Evolutionary conservation across 92 coral and sea anemone species (phyloP), one percentile per base, ranked within the genome.

Genomic region (Phenganax marumi): DNA sequence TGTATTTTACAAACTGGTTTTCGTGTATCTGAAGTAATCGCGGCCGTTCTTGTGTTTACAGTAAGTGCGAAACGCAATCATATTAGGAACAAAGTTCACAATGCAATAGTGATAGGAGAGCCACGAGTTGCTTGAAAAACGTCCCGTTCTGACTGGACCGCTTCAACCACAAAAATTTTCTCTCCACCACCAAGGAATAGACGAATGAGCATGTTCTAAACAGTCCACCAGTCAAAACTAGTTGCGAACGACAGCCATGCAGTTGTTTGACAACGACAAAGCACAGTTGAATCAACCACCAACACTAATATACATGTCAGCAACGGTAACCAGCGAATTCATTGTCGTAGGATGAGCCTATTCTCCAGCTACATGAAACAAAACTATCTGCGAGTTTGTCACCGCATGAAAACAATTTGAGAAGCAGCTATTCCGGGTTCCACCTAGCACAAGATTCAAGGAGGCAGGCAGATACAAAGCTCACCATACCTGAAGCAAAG

Each of bases 61-160:
- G 98, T 94, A 13, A 94, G 98, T 65, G 98, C 98, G 10, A 94
- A 94, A 73, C 84, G 98, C 24, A 87, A 88, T 19, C 87, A 93
- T 21, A 89, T 94, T 0, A 89, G 87, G 55, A 76, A 75, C 73
- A 97, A 97, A 18, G 84, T 89, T 57, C 91, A 92, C 54, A 89
- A 89, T n/a, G 58, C 18, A 9, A 61, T 46, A 18, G 81, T 76
- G 48, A 8, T 50, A 23, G 50, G 68, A 1, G 6, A 76, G 21
- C 1, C 16, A 10, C 51, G 54, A 9, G 51, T 8, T 12, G 33
- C 0, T 18, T 51, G 22, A 25, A 46, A 56, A 12, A 7, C 22
- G 52, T 14, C 49, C 18, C 68, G 23, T 25, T 23, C 56, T 11
- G 25, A 22, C 13, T 48, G 50, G 14, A 25, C 68, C 23, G 12